phyloP scores from a whole-genome alignment of 2,888 invertebrate genomes.

The Rhodophaea formosa region DNA sequence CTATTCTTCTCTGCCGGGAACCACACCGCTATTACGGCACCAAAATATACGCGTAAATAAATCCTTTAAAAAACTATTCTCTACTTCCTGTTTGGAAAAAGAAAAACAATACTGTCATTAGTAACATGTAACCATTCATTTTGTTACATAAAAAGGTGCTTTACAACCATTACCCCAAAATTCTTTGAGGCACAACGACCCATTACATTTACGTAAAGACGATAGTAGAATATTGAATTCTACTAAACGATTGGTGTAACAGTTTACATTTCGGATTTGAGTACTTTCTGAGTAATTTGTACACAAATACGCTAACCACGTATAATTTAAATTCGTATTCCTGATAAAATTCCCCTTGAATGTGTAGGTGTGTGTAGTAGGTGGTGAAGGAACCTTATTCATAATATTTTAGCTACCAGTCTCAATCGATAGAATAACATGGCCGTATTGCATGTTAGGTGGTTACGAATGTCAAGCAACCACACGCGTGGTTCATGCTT shows the following conservation, averaged over 20 bases:
- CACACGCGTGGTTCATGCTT: no score
- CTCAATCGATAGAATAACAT: no score
- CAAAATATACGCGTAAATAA: no score
- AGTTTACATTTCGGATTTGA: background rate
- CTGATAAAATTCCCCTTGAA: constrained; percentile 47
- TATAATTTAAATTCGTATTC: constrained; percentile 44
- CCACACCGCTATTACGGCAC: no score
- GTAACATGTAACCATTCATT: background rate
- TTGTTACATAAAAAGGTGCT: constrained; percentile 4
- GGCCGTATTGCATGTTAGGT: no score
- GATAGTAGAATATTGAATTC: constrained; percentile 9
- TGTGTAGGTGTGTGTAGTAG: background rate
- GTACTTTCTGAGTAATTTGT: background rate
- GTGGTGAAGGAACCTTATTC: no score
- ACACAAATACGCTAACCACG: constrained; percentile 39
- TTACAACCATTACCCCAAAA: constrained; percentile 3
- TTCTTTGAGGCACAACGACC: constrained; percentile 3
- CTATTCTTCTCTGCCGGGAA: no score
- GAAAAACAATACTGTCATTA: background rate
- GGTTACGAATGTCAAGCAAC: no score
- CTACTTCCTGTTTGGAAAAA: background rate
- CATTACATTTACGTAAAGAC: constrained; percentile 6
- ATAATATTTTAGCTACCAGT: no score
- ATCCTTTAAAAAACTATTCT: no score
- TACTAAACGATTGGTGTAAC: constrained; percentile 1